Conservation (phyloP, 2,113 vertebrate species). For the Scomber japonicus region DNA sequence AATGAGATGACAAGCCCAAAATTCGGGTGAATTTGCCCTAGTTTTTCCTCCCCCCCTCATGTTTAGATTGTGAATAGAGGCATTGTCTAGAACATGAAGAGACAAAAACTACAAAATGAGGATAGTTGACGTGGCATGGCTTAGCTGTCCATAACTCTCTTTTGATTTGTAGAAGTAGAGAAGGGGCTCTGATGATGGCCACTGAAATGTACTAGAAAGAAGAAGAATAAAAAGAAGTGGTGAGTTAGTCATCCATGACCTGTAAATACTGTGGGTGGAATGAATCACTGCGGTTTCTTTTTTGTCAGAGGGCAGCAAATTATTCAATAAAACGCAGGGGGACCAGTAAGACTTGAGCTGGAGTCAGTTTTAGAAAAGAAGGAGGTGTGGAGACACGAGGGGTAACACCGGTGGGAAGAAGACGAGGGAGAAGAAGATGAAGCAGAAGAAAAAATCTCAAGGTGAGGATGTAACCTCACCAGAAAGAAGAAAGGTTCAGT, state of each 20-base stretch:
- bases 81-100: conserved; percentile 43
- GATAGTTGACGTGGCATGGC: conserved; percentile 33
- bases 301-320: conserved; percentile 44
- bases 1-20: conserved; percentile 60
- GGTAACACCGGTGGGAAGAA: conserved; percentile 48
- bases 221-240: not conserved
- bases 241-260: conserved; percentile 40
- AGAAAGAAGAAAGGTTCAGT: conserved; percentile 60
- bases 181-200: conserved; percentile 35
- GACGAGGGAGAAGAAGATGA: conserved; percentile 9
- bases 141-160: conserved; percentile 41
- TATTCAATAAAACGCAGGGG: conserved; percentile 52
- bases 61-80: conserved; percentile 57
- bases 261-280: conserved; percentile 66
- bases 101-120: conserved; percentile 46
- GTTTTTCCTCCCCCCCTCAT: conserved; percentile 25
- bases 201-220: conserved; percentile 16
- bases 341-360: conserved; percentile 21
- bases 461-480: conserved; percentile 60
- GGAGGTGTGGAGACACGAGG: conserved; percentile 53
- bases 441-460: conserved; percentile 24
- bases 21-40: conserved; percentile 45
- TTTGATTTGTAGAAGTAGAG: conserved; percentile 54
- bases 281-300: conserved; percentile 68
- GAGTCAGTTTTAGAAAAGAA: conserved; percentile 49